Evolutionary conservation across 2,797 vertebrate species (phyloP).

Genomic region (Acipenser ruthenus): DNA sequence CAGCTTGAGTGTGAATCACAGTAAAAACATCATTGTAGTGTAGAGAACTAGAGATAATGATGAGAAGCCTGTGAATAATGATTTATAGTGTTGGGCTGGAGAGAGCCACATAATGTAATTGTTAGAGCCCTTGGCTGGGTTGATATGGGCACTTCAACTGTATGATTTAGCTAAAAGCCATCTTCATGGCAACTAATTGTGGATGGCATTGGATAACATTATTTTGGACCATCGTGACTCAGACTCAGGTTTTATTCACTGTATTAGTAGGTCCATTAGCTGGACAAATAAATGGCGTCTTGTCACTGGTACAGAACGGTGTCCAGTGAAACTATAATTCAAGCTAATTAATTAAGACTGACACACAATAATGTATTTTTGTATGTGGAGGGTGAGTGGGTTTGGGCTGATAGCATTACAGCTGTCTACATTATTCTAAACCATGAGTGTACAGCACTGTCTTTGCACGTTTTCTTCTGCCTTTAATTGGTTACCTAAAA

Average conservation of each 20-base stretch:
- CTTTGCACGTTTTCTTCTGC: too few species aligned
- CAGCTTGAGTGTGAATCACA: constrained; percentile 32
- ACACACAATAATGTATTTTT: background rate
- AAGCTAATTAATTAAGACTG: background rate
- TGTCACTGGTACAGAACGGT: background rate
- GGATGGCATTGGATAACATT: constrained; percentile 65
- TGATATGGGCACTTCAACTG: constrained; percentile 70
- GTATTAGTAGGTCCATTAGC: constrained; percentile 68
- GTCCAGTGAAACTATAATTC: background rate
- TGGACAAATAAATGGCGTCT: constrained; percentile 29
- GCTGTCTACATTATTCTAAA: too few species aligned
- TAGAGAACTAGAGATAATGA: constrained; percentile 41
- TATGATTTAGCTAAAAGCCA: constrained; percentile 79
- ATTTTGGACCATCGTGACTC: constrained; percentile 45
- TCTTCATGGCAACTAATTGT: constrained; percentile 74
- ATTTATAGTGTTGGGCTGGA: constrained; percentile 56
- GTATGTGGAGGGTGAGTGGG: too few species aligned
- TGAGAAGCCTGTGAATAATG: constrained; percentile 60
- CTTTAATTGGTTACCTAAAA: too few species aligned
- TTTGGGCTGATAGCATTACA: too few species aligned
- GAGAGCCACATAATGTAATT: constrained; percentile 70
- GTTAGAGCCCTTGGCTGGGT: constrained; percentile 66
- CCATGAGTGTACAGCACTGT: too few species aligned
- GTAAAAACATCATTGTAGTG: constrained; percentile 59
- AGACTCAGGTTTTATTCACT: constrained; percentile 43